phyloP scores from a whole-genome alignment of 2,888 invertebrate genomes.

The Mimumesa dahlbomi region DNA sequence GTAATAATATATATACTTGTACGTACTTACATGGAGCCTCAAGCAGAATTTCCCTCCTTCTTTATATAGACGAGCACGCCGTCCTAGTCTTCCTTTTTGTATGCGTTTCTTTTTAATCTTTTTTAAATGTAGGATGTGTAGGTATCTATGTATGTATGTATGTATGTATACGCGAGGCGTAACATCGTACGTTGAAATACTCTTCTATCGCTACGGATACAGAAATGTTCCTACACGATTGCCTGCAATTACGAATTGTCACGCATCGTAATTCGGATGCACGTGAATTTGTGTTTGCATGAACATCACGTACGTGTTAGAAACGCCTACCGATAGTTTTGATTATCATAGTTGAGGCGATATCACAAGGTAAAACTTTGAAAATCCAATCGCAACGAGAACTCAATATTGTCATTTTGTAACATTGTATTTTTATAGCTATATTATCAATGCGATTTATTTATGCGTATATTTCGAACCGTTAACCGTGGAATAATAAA shows the following conservation, averaged over 20 bases:
- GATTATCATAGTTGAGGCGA: constrained; percentile 25
- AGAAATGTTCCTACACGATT: too few species aligned
- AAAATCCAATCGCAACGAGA: constrained; percentile 25
- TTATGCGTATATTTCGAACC: too few species aligned
- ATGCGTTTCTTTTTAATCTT: constrained; percentile 22
- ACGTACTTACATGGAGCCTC: constrained; percentile 40
- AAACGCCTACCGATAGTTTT: constrained; percentile 16
- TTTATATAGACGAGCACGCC: background rate
- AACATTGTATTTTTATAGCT: too few species aligned
- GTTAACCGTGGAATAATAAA: too few species aligned
- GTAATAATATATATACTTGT: constrained; percentile 12
- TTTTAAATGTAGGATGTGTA: constrained; percentile 13
- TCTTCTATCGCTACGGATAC: background rate
- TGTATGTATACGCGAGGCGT: constrained; percentile 15
- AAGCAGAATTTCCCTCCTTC: constrained; percentile 43
- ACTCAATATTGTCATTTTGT: constrained; percentile 51
- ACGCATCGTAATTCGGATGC: background rate
- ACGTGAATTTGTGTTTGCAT: background rate
- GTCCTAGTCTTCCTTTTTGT: constrained; percentile 8
- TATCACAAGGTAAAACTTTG: constrained; percentile 14
- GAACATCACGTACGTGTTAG: background rate
- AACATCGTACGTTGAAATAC: constrained; percentile 22
- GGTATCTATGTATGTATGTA: too few species aligned
- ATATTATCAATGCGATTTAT: too few species aligned
- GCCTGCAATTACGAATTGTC: background rate